These are phyloP conservation scores for Cyclophora albipunctata DNA, from an alignment of 2,888 invertebrate genomes.

Conservation along the genomic window DNA sequence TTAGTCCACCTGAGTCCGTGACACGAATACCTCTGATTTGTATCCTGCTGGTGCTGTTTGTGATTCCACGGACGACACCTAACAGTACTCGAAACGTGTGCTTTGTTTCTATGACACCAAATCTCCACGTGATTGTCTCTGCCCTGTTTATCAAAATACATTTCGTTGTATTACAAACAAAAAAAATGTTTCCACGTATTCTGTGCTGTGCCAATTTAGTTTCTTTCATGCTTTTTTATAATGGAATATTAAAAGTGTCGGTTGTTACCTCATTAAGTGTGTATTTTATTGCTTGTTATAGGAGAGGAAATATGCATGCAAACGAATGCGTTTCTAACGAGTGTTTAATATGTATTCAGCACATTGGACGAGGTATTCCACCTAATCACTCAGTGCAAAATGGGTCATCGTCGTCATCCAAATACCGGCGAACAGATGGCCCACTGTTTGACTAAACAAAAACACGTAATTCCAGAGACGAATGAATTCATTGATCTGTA, in stretches of 20 bases:
- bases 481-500: constrained; percentile 21
- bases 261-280: too few species aligned
- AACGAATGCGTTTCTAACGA: too few species aligned
- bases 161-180: too few species aligned
- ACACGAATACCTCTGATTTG: constrained; percentile 44
- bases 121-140: too few species aligned
- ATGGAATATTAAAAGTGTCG: too few species aligned
- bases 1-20: constrained; percentile 38
- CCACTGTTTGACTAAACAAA: constrained; percentile 14
- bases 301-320: too few species aligned
- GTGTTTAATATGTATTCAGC: constrained; percentile 5
- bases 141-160: too few species aligned
- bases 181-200: too few species aligned
- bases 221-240: too few species aligned
- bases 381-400: constrained; percentile 10
- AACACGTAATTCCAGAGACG: constrained; percentile 17
- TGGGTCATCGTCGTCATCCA: constrained; percentile 23
- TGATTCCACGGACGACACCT: constrained; percentile 45
- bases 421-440: constrained; percentile 23
- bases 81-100: constrained; percentile 49
- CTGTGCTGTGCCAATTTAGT: too few species aligned
- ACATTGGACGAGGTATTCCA: constrained; percentile 12
- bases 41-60: constrained; percentile 50
- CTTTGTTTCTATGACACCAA: constrained; percentile 23
- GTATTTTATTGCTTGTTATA: too few species aligned